Conservation (phyloP, 64 coral and sea anemone species). For the Stylophora pistillata region DNA sequence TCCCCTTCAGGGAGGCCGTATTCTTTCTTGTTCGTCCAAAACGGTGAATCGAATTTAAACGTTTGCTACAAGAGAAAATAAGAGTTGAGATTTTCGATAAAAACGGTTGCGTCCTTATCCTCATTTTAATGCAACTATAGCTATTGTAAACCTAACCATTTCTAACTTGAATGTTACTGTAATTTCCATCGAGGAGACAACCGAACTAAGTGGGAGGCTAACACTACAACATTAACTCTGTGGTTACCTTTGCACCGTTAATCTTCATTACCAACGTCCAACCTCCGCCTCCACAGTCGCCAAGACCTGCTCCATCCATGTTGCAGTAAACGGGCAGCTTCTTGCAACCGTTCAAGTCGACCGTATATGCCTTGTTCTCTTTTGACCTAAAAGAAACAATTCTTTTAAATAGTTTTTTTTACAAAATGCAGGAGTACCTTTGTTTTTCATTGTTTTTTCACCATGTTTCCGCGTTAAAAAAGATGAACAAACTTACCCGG, state of each 20-base stretch:
- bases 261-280: neutral
- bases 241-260: neutral
- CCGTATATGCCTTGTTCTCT: neutral
- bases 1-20: constrained; percentile 53
- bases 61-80: neutral
- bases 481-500: neutral
- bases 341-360: neutral
- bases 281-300: neutral
- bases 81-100: neutral
- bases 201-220: neutral
- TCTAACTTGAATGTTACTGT: no score
- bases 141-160: neutral
- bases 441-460: no score
- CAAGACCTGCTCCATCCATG: neutral
- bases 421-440: no score
- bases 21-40: constrained; percentile 56
- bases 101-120: neutral
- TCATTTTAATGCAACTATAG: neutral
- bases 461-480: no score
- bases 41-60: neutral
- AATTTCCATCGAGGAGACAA: neutral
- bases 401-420: no score
- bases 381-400: neutral
- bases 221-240: neutral
- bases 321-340: neutral